Evolutionary conservation across 2,797 vertebrate genomes (phyloP), one percentile per base, ranked within the genome.

Genomic region (Brotula barbata): DNA sequence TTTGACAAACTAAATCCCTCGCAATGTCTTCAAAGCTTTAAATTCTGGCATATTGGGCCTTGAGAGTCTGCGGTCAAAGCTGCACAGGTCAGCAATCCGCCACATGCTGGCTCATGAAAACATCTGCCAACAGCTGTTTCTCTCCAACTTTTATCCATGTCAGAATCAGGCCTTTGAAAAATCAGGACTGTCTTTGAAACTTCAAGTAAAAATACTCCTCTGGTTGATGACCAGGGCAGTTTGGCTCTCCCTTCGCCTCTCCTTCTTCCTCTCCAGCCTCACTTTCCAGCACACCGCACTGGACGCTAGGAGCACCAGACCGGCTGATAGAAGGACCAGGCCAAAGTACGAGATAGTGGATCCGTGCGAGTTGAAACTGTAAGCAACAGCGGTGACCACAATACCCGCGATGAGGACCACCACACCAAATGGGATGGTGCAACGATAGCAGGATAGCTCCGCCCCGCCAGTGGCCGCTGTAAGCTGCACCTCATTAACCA

Each of bases 331-430:
- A 20, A 98, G 90, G 64, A 95, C 92, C 85, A 98, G 87, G 28
- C 96, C 96, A 0, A 98, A 89, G 73, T 96, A 94, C 0, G 95
- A 97, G 89, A 98, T 98, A 88, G 95, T 94, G 49, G 96, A 98
- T 2, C 96, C 96, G 0, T 98, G 96, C 0, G 96, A 95, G 78
- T 98, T 97, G 90, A 98, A 98, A 90, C 92, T 95, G 87, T 98
- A 98, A 0, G 96, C 96, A 68, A 98, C 95, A 0, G 93, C 92
- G 0, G 96, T 98, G 71, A 97, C 96, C 75, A 97, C 96, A 0
- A 92, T 63, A 20, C 96, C 96, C 0, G 95, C 91, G 6, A 98
- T 96, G 37, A 98, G 93, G 58, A 97, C 92, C 58, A 98, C 95
- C 81, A 98, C 92, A 0, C 95, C 95, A 0, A 98, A 98, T 0